Conservation (phyloP, 1,140 invertebrate species). For the Neodiprion pinetum region DNA sequence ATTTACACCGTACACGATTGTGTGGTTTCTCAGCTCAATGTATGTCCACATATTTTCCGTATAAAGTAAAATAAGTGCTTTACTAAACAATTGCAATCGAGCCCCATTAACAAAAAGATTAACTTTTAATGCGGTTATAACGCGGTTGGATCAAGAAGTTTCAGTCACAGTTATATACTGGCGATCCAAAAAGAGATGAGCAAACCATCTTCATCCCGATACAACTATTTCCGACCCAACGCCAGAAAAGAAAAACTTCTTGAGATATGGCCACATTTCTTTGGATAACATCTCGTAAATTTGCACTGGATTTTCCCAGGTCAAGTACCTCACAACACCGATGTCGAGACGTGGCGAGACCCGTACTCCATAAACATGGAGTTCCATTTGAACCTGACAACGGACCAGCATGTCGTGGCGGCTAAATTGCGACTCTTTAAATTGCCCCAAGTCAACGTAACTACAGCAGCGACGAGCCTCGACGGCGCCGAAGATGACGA, state of each 20-base stretch:
- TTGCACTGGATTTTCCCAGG: constrained; percentile 48
- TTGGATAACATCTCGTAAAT: background rate
- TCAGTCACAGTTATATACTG: too few relatives aligned
- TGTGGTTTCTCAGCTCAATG: background rate
- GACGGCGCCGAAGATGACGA: constrained; percentile 59
- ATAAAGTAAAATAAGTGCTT: too few relatives aligned
- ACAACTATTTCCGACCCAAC: background rate
- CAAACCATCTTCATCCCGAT: background rate
- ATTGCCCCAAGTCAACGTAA: constrained; percentile 51
- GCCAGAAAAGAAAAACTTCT: too few relatives aligned
- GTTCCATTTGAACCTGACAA: constrained; percentile 63
- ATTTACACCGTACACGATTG: background rate
- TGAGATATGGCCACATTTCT: too few relatives aligned
- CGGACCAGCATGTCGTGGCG: constrained; percentile 59
- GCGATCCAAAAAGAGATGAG: background rate
- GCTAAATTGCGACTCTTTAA: constrained; percentile 66
- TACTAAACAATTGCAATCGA: too few relatives aligned
- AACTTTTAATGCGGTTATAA: too few relatives aligned
- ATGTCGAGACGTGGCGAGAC: constrained; percentile 63
- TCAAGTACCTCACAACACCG: constrained; percentile 63
- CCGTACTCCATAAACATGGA: constrained; percentile 65
- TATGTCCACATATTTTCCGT: too few relatives aligned
- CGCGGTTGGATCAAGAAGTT: too few relatives aligned
- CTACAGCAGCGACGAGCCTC: constrained; percentile 20
- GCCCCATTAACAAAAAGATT: too few relatives aligned